Base-by-base conservation (phyloP, 2,888 invertebrate species). In the Archips crataeganus region DNA sequence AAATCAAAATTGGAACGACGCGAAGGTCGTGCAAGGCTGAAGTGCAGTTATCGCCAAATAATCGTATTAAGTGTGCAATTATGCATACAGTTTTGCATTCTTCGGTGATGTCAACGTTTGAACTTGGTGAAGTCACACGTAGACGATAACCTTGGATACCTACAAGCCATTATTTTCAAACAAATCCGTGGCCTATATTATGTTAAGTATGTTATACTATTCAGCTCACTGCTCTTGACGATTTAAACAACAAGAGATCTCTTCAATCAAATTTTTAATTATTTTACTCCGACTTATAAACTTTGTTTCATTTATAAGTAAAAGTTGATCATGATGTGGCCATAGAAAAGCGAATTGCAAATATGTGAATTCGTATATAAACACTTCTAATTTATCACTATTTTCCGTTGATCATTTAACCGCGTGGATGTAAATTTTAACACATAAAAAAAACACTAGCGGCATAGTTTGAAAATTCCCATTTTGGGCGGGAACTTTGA, bases 1-100 rank as follows among this genome's bases (percentile, higher is more conserved):
- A 86, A 87, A 86, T 86, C 85, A 86, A 86, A 88, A 89, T 90
- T 82, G 87, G 88, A 80, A 85, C 87, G 84, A 84, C 79, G 74
- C 81, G 77, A 83, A 83, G 88, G 85, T 78, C 85, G 79, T 82
- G 79, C 88, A 91, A 92, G 93, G 92, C 64, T 81, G 85, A 86
- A 87, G 85, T 87, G 87, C 88, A 87, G 79, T 82, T 77, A 74
- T 71, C 70, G 66, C 32, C 57, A 32, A 57, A 57, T 57, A 68
- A 74, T 54, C 67, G 69, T 75, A 32, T 69, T 72, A 77, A 77
- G 70, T 75, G 86, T 85, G 84, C 83, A 90, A 91, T 90, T 90
- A 90, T 90, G 88, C 88, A 90, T 85, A 86, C 86, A 77, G 78
- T 82, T 79, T 67, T 34, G 54, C 66, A 59, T 63, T 61, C 71